Base-by-base conservation (phyloP, 2,113 vertebrate species). In the Oncorhynchus keta region DNA sequence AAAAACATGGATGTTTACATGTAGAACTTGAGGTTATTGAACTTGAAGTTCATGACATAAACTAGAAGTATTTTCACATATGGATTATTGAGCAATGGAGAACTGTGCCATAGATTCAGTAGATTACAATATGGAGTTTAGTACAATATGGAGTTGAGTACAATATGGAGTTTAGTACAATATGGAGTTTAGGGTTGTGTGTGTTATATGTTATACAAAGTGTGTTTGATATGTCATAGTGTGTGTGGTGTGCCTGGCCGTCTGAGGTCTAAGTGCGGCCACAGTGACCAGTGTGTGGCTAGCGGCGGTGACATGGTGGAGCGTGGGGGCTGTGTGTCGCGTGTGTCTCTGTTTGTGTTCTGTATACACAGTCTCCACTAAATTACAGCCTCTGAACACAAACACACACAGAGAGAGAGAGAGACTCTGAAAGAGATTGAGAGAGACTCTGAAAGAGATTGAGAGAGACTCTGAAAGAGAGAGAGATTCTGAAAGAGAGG, bases 211-310 rank as follows among this genome's bases (percentile, higher is more conserved):
- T 39, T 8, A 9, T 39, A 9, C 13, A 14, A 24, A 14, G 64
- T 66, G 64, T 14, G 9, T 66, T 5, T 66, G 64, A 22, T 14
- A 26, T 66, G 64, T 67, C 13, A 28, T 45, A 45, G 39, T 45
- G 67, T 68, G 68, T 82, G 89, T 84, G 85, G 81, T 85, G 88
- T 86, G 88, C 83, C 79, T 18, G 76, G 81, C 83, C 39, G 39
- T 11, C 39, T 45, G 39, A 45, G 85, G 82, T 89, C 84, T 72
- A 12, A 69, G 83, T 88, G 84, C 77, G 82, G 86, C 87, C 85
- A 9, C 89, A 85, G 78, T 83, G 90, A 86, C 84, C 86, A 84
- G 73, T 68, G 11, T 89, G 88, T 86, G 89, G 86, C 80, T 79
- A 77, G 49, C 74, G 74, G 84, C 2, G 79, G 85, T 89, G 86